Percentiles rank a stretch among this genome's conserved stretches.
These are phyloP conservation scores for Anolis carolinensis DNA, from an alignment of 2,113 vertebrate genomes.

Conservation along the genomic window DNA sequence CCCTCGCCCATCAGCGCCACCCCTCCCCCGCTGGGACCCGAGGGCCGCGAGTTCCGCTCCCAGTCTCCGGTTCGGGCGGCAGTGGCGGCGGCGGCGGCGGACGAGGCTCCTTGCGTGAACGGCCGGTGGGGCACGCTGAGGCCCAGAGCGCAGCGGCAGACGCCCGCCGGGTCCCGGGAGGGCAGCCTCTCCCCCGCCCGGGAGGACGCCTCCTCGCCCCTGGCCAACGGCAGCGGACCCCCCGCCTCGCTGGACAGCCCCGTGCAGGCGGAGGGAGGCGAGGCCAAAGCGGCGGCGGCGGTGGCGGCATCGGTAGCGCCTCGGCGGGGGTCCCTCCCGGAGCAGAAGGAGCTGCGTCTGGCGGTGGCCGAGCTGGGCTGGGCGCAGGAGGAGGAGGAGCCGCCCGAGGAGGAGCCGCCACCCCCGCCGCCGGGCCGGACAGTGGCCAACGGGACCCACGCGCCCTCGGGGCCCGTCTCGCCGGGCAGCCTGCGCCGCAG, in stretches of 20 bases:
- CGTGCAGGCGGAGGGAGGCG: too few relatives aligned
- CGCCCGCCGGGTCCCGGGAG: conserved; percentile 82
- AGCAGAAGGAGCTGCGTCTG: conserved; percentile 78
- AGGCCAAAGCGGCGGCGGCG: too few relatives aligned
- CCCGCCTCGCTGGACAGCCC: conserved; percentile 81
- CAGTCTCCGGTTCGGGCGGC: conserved; percentile 87
- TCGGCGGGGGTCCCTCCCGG: conserved; percentile 73
- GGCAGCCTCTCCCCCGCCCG: conserved; percentile 90
- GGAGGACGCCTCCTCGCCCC: conserved; percentile 82
- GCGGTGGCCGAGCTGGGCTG: conserved; percentile 82
- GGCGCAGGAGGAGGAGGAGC: conserved; percentile 71
- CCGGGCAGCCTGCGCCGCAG: conserved; percentile 88
- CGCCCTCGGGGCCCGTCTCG: conserved; percentile 88
- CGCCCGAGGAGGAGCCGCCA: too few relatives aligned
- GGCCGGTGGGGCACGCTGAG: conserved; percentile 96
- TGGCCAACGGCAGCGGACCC: conserved; percentile 85
- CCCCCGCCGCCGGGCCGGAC: conserved; percentile 59
- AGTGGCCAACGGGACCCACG: conserved; percentile 84
- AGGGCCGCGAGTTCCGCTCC: conserved; percentile 88
- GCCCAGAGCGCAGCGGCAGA: conserved; percentile 82
- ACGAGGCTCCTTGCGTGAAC: conserved; percentile 94
- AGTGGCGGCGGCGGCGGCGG: conserved; percentile 51
- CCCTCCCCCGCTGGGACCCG: conserved; percentile 86
- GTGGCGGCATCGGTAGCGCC: too few relatives aligned
- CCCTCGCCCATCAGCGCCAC: conserved; percentile 97